Evolutionary conservation across 2,888 invertebrate genomes (phyloP), one percentile per base, ranked within the genome.

Genomic region (Scaptomyza parva): DNA sequence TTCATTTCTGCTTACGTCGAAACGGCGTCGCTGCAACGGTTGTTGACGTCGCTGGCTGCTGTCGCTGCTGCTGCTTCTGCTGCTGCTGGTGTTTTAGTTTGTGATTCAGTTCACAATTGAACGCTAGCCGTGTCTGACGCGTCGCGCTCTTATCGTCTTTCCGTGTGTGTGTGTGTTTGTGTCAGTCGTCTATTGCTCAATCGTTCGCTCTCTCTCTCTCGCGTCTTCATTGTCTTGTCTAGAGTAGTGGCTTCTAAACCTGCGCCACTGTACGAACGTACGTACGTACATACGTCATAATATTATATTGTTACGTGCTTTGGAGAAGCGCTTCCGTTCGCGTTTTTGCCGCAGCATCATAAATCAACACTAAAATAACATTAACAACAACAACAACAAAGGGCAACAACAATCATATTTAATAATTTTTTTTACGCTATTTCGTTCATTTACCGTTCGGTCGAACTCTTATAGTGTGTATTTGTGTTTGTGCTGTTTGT

Each of bases 341-440:
- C 59, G 61, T 58, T 59, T 78, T 88, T 80, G 87, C 81, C 83
- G 83, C 82, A 82, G 83, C 83, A 66, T 84, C 87, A 86, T 86
- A 83, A 83, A 86, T 88, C 87, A 86, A 65, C 76, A 76, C 71
- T 66, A 72, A 82, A 17, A 79, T 66, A 73, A 59, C 80, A 72
- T 40, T 66, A 69, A 44, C 62, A 78, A 51, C 53, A 79, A 20
- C 45, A 70, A 37, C 39, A 63, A 57, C 40, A 53, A 51, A 30
- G 18, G 28, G 2, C 39, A 50, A 54, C 41, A 63, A 55, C 66
- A 73, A 81, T 63, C 65, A 78, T 73, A 68, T 81, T 76, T 84
- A 81, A 81, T 76, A 78, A 76, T 81, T 74, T 68, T 74, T 68
- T 52, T 65, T 58, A 60, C 57, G 74, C 73, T 64, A 47, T 60